Evolutionary conservation across 2,113 vertebrate species (phyloP).

Genomic region (Rhabdornis inornatus): DNA sequence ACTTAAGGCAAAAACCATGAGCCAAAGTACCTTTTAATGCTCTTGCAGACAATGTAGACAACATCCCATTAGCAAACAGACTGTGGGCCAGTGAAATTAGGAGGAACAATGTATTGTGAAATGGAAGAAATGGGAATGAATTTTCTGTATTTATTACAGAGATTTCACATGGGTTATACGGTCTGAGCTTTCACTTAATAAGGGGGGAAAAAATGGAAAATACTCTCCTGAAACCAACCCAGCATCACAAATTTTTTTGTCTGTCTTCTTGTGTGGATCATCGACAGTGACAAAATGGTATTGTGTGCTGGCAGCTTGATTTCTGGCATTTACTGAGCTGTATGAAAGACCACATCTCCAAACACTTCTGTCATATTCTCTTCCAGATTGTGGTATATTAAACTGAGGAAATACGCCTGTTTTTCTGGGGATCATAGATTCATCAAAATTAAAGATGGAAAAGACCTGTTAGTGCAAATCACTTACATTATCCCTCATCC

Average conservation of each 20-base stretch:
- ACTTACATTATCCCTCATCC: slow-evolving; percentile 18
- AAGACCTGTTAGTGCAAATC: slow-evolving; percentile 35
- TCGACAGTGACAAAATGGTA: slow-evolving; percentile 23
- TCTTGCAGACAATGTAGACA: neutral
- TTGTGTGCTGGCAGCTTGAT: neutral
- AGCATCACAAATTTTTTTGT: neutral
- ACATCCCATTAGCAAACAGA: neutral
- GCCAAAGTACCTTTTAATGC: neutral
- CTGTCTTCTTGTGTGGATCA: neutral
- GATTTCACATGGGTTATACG: neutral
- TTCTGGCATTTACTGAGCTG: slow-evolving; percentile 7
- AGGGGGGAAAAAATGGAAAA: fast-evolving
- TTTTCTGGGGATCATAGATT: slow-evolving; percentile 18
- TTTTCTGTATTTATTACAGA: neutral
- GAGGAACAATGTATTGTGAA: fast-evolving
- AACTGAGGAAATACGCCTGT: slow-evolving; percentile 6
- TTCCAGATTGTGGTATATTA: slow-evolving; percentile 30
- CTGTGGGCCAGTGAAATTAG: neutral
- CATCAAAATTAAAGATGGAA: slow-evolving; percentile 53
- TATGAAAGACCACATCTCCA: slow-evolving; percentile 29
- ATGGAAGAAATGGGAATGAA: neutral
- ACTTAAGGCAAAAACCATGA: slow-evolving; percentile 28
- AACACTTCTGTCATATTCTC: slow-evolving; percentile 27
- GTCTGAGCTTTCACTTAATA: neutral
- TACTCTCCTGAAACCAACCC: fast-evolving